phyloP scores from a whole-genome alignment of 2,113 vertebrate species.

The Caretta caretta region DNA sequence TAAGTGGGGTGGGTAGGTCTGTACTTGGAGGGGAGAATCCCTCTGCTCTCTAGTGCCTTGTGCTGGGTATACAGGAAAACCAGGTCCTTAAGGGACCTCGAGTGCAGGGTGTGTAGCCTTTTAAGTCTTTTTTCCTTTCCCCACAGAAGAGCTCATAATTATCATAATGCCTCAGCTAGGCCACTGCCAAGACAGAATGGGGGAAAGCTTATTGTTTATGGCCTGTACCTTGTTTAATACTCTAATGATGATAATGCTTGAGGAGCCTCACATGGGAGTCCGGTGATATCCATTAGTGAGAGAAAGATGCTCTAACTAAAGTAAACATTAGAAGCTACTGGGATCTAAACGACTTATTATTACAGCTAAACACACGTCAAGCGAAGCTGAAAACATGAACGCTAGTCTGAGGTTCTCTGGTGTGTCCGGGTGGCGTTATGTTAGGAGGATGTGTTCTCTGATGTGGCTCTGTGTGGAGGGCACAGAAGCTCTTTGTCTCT shows the following conservation, averaged over 20 bases:
- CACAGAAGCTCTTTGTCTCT: accelerated
- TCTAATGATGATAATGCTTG: not conserved
- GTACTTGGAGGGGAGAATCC: not conserved
- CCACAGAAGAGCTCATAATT: not conserved
- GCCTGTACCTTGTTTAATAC: not conserved
- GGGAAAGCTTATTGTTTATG: not conserved
- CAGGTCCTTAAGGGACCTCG: not conserved
- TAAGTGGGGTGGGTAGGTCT: not conserved
- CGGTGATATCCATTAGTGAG: no score
- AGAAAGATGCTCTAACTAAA: not conserved
- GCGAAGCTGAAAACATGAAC: not conserved
- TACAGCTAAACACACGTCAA: not conserved
- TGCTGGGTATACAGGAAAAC: not conserved
- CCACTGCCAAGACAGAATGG: not conserved
- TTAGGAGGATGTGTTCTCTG: not conserved
- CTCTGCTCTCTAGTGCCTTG: not conserved
- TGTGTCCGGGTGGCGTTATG: accelerated
- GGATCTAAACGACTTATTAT: not conserved
- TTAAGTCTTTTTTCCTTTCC: not conserved
- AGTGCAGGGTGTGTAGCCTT: not conserved
- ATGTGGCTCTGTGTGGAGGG: not conserved
- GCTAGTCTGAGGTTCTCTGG: not conserved
- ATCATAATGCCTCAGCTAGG: not conserved
- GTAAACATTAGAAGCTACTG: not conserved
- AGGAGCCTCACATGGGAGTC: not conserved